Percentiles rank a stretch among this genome's conserved stretches.
Evolutionary conservation across 2,888 invertebrate genomes (phyloP).

Genomic region (Aspidapion aeneum): DNA sequence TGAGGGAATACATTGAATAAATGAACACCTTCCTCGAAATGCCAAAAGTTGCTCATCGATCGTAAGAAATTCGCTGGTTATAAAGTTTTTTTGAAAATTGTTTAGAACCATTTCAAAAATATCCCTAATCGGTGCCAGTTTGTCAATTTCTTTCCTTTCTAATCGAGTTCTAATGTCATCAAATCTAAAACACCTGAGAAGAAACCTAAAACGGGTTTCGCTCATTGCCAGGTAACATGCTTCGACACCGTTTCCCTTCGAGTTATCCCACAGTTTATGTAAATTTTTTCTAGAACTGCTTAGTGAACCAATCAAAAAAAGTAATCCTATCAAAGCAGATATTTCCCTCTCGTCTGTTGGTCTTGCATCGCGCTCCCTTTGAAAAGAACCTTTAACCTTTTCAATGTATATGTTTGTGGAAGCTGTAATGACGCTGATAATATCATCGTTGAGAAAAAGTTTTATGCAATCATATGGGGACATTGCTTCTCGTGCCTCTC

Average conservation of each 20-base stretch:
- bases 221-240: constrained; percentile 22
- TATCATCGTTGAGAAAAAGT: background rate
- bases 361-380: constrained; percentile 11
- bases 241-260: constrained; percentile 26
- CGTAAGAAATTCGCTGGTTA: background rate
- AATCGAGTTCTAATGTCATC: constrained; percentile 10
- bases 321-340: constrained; percentile 11
- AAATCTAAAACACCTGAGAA: constrained; percentile 16
- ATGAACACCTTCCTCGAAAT: background rate
- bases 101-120: constrained; percentile 12
- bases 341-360: constrained; percentile 4
- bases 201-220: constrained; percentile 15
- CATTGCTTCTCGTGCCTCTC: background rate
- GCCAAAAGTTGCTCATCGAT: background rate
- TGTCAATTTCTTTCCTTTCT: constrained; percentile 10
- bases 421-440: too few relatives aligned
- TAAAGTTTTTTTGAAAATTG: background rate
- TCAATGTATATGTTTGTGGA: too few relatives aligned
- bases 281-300: constrained; percentile 21
- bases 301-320: constrained; percentile 8
- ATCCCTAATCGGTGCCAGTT: constrained; percentile 18
- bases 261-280: constrained; percentile 24
- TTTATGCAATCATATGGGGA: background rate
- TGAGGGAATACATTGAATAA: background rate
- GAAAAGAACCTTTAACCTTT: background rate